Evolutionary conservation across 2,888 invertebrate species (phyloP).

Genomic region (Alloscopus bannaensis): DNA sequence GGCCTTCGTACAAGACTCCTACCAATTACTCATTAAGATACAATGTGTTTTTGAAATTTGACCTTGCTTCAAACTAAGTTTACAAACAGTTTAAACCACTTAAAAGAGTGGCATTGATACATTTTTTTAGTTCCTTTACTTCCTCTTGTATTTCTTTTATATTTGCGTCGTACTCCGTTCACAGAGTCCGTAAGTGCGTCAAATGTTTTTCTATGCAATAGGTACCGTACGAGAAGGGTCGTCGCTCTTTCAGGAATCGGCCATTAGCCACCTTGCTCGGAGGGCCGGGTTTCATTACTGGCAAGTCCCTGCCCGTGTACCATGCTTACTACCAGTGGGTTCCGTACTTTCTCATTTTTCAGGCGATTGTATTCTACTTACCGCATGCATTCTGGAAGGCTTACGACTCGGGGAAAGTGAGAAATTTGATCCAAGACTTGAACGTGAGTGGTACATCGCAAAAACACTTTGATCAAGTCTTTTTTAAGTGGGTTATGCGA

Average conservation of each 20-base stretch:
- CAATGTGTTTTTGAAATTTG: too few relatives aligned
- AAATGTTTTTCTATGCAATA: too few relatives aligned
- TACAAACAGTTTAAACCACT: too few relatives aligned
- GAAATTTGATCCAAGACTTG: conserved; percentile 61
- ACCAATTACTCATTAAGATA: too few relatives aligned
- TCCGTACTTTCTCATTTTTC: conserved; percentile 74
- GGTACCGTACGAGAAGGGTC: conserved; percentile 63
- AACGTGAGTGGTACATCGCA: conserved; percentile 45
- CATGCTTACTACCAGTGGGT: conserved; percentile 72
- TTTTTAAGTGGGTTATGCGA: too few relatives aligned
- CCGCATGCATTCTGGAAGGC: conserved; percentile 75
- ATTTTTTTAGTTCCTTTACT: too few relatives aligned
- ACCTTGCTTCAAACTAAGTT: too few relatives aligned
- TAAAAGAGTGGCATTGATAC: too few relatives aligned
- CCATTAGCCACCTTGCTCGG: conserved; percentile 26
- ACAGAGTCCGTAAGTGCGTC: too few relatives aligned
- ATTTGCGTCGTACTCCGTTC: too few relatives aligned
- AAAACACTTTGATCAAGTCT: too few relatives aligned
- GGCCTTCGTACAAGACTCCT: too few relatives aligned
- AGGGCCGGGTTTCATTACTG: conserved; percentile 66
- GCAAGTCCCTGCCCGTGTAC: conserved; percentile 56
- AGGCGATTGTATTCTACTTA: conserved; percentile 74
- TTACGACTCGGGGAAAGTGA: conserved; percentile 73
- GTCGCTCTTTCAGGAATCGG: conserved; percentile 1
- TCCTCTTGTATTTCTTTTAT: background rate